Evolutionary conservation across 2,797 vertebrate genomes (phyloP), one percentile per base, ranked within the genome.

Genomic region (Peromyscus eremicus): DNA sequence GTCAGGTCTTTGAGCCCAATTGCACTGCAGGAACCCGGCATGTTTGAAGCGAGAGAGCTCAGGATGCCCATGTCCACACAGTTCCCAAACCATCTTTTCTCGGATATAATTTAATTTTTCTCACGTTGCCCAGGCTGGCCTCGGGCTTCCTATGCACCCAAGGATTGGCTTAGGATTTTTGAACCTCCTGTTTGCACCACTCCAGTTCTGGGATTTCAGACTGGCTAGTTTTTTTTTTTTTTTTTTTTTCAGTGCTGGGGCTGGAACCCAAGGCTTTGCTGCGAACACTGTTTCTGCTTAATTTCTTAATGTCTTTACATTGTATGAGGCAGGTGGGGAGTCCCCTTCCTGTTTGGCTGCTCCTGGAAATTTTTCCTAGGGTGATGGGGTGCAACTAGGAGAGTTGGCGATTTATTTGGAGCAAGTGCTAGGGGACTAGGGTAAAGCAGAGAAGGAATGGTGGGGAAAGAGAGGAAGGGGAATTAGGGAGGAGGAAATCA

Each of bases 271-370:
- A 49, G 70, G 6, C 10, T 89, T 73, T 55, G 52, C 43, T 46
- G 19, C 1, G 32, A 68, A 60, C 52, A 62, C 55, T 4, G 0
- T 66, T 27, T 43, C 10, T 19, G 27, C 25, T 55, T 87, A 52
- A 73, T 29, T 57, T 89, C 70, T 89, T 88, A 60, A 32, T 40
- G 49, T 60, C 49, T 64, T 92, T 73, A 29, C 23, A 34, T 77
- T 57, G 57, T 40, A 0, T 0, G 0, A 52, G 13, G 57, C 10
- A 73, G 6, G 7, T 2, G 29, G 21, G 34, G 25, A 60, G 17
- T 29, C 0, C 0, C 10, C 40, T 5, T 52, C 57, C 71, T 0
- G 12, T 11, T 4, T 40, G 25, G n/a, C n/a, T 29, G 40, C 0
- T 0, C 29, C 49, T 0, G 1, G 16, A 43, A 34, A 66, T 2